Evolutionary conservation across 1,140 invertebrate genomes (phyloP).

Genomic region (Conopomorpha cramerella): DNA sequence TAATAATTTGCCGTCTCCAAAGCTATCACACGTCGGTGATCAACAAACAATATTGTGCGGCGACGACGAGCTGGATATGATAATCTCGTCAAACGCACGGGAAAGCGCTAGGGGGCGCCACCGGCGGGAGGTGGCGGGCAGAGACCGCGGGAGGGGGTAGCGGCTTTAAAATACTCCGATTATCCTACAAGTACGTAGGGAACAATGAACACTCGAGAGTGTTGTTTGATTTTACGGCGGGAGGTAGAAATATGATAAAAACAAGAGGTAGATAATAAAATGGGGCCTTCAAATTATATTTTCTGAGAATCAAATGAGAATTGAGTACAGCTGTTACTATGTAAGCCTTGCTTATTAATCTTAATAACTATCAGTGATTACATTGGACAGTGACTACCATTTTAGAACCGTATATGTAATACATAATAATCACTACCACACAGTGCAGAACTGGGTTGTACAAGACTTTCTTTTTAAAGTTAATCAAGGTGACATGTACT

Average conservation of each 20-base stretch:
- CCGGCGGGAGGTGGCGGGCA: constrained; percentile 4
- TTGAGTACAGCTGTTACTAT: neutral
- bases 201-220: constrained; percentile 28
- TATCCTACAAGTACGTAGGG: no score
- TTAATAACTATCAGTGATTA: no score
- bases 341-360: neutral
- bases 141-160: constrained; percentile 26
- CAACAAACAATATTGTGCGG: constrained; percentile 49
- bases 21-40: constrained; percentile 9
- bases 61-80: constrained; percentile 52
- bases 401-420: no score
- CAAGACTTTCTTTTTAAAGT: no score
- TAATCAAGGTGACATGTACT: no score
- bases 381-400: no score
- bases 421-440: no score
- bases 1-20: constrained; percentile 13
- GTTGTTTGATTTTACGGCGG: constrained; percentile 29
- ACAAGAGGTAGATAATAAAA: neutral
- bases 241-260: neutral
- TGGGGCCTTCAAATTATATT: neutral
- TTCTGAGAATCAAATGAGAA: neutral
- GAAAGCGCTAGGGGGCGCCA: constrained; percentile 24
- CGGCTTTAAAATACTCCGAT: constrained; percentile 53
- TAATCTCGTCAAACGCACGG: constrained; percentile 59
- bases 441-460: no score